Conservation (phyloP, 2,797 vertebrate genomes). For the Buceros bicornis region DNA sequence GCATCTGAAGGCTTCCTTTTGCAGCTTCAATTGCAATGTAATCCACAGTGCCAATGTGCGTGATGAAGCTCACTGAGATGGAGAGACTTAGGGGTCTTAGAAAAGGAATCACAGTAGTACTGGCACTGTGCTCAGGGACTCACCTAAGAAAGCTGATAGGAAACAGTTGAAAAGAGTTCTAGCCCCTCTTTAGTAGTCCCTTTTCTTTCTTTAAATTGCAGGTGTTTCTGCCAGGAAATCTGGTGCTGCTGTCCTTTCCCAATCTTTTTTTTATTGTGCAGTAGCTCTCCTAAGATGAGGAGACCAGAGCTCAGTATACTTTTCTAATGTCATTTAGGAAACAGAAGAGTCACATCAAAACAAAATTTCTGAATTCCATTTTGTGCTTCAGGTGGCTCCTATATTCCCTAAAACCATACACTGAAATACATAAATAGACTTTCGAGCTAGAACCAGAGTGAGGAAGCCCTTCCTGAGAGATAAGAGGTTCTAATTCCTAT, state of each 20-base stretch:
- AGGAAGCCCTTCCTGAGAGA: not conserved
- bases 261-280: not conserved
- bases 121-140: not conserved
- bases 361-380: not conserved
- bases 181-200: not conserved
- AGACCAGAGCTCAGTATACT: not conserved
- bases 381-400: not conserved
- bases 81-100: not conserved
- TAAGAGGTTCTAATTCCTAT: not conserved
- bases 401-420: not conserved
- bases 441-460: not conserved
- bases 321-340: not conserved
- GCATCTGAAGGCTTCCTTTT: not conserved
- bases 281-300: not conserved
- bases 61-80: not conserved
- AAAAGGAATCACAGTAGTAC: not conserved
- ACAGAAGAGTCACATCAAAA: not conserved
- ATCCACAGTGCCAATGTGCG: rapidly evolving
- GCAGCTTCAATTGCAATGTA: not conserved
- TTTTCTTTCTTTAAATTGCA: not conserved
- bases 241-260: not conserved
- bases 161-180: not conserved
- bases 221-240: not conserved
- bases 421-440: not conserved
- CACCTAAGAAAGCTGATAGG: not conserved